phyloP scores from a whole-genome alignment of 2,113 vertebrate genomes.

The Dipodomys stephensi region DNA sequence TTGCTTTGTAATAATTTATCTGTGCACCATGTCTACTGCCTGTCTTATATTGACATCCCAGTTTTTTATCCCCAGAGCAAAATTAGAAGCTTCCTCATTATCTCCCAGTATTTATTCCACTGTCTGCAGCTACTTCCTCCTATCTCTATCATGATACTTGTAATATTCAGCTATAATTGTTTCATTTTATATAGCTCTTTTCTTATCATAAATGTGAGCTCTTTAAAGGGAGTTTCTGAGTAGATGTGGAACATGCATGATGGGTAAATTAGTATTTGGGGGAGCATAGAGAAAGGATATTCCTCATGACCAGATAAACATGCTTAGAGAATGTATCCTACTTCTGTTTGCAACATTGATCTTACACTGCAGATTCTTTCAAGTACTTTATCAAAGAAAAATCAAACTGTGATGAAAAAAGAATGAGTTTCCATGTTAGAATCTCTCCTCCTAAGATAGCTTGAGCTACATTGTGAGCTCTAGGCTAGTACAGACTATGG shows the following conservation, averaged over 20 bases:
- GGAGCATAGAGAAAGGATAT: background rate
- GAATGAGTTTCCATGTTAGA: no score
- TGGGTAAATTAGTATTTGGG: background rate
- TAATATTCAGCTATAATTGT: background rate
- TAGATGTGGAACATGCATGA: background rate
- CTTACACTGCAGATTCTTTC: no score
- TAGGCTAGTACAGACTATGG: background rate
- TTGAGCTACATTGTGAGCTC: no score
- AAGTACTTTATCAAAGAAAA: background rate
- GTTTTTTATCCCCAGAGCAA: background rate
- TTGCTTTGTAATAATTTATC: background rate
- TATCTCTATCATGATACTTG: background rate
- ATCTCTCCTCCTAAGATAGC: background rate
- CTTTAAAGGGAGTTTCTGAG: background rate
- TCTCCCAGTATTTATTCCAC: background rate
- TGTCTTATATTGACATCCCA: background rate
- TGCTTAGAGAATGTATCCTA: background rate
- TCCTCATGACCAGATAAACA: background rate
- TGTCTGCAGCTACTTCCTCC: background rate
- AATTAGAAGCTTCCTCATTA: slow-evolving; percentile 5
- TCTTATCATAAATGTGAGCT: slow-evolving; percentile 36
- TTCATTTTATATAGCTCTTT: slow-evolving; percentile 46
- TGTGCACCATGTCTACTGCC: background rate
- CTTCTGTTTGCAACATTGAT: no score
- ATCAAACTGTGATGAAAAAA: background rate